A percentile compares a stretch with the other conserved stretches of the same genome.
phyloP scores from a whole-genome alignment of 2,888 invertebrate species.

The Ophion ellenae region DNA sequence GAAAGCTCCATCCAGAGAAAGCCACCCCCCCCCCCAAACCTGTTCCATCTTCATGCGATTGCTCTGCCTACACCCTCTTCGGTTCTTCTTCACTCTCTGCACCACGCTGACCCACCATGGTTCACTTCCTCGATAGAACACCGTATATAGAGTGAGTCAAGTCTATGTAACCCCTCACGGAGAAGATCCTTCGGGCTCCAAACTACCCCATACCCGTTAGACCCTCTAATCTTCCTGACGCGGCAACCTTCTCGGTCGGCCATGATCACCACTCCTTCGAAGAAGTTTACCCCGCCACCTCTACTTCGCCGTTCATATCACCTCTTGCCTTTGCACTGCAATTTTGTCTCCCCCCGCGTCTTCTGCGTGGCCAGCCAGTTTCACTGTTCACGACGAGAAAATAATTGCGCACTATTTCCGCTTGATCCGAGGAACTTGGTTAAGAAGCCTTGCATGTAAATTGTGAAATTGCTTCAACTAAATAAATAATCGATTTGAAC shows the following conservation, averaged over 20 bases:
- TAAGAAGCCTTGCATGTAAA: too few species aligned
- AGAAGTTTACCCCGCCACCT: conserved; percentile 29
- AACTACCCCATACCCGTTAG: conserved; percentile 35
- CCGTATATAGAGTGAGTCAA: conserved; percentile 21
- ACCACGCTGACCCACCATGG: conserved; percentile 62
- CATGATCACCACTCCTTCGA: conserved; percentile 47
- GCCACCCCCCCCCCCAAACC: conserved; percentile 73
- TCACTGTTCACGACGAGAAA: not conserved
- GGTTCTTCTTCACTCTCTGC: conserved; percentile 56
- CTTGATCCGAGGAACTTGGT: too few species aligned
- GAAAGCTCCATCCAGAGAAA: conserved; percentile 78
- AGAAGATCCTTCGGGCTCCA: conserved; percentile 29
- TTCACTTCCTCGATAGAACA: conserved; percentile 45
- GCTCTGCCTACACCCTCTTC: conserved; percentile 49
- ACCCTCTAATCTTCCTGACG: conserved; percentile 75
- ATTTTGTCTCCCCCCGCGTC: conserved; percentile 56
- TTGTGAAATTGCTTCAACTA: too few species aligned
- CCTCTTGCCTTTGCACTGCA: conserved; percentile 4
- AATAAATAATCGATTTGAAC: too few species aligned
- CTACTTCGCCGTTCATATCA: conserved; percentile 19
- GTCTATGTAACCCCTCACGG: conserved; percentile 20
- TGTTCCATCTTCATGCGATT: conserved; percentile 48
- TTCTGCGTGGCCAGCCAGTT: conserved; percentile 1
- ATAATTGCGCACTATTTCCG: not conserved
- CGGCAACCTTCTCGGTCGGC: conserved; percentile 65